These are phyloP conservation scores for Platycercus adscitus DNA, from an alignment of 2,113 vertebrate genomes.

Conservation along the genomic window DNA sequence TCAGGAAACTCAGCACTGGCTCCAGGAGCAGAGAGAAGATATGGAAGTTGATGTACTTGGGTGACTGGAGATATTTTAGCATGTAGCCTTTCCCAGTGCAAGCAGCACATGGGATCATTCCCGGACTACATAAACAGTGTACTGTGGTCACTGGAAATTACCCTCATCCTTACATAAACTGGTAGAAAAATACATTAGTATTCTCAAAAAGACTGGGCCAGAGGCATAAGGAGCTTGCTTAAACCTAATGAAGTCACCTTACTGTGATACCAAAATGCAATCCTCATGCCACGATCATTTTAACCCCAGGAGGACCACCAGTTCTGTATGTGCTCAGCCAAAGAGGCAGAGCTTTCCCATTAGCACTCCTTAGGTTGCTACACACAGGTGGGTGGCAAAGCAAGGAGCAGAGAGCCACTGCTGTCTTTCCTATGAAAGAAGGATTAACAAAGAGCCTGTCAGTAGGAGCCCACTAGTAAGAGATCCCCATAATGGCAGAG, in stretches of 20 bases:
- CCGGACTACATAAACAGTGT: neutral
- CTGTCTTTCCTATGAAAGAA: neutral
- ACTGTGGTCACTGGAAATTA: neutral
- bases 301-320: neutral
- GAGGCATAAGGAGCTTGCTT: neutral
- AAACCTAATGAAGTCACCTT: neutral
- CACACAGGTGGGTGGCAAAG: neutral
- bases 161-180: neutral
- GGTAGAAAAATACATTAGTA: neutral
- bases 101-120: neutral
- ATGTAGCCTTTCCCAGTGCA: neutral
- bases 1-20: neutral
- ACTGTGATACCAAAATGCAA: neutral
- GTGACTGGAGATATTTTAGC: neutral
- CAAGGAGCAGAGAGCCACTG: neutral
- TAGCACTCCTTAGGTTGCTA: neutral
- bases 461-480: conserved; percentile 35
- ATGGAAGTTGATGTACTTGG: neutral
- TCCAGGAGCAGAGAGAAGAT: neutral
- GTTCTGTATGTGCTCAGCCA: neutral
- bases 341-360: neutral
- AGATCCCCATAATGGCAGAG: conserved; percentile 54
- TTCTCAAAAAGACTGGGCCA: neutral
- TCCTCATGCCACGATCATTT: neutral
- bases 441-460: conserved; percentile 48